Evolutionary conservation across 2,113 vertebrate species (phyloP).

Genomic region (Motacilla alba): DNA sequence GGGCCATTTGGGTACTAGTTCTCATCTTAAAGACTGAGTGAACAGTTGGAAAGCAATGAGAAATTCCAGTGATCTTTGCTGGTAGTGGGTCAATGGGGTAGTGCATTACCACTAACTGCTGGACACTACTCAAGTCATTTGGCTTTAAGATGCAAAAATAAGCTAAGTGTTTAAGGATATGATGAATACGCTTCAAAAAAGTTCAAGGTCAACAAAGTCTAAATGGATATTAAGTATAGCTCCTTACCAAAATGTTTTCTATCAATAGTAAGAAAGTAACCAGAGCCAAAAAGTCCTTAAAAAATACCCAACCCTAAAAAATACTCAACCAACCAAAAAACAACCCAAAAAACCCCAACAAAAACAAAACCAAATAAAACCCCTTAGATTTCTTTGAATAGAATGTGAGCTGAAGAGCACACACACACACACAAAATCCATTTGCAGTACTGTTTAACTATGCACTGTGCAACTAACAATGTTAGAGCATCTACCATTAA

Average conservation of each 20-base stretch:
- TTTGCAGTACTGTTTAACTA: not conserved
- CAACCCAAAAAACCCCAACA: no score
- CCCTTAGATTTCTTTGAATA: not conserved
- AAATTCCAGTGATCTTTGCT: not conserved
- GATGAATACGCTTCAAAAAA: not conserved
- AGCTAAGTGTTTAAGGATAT: not conserved
- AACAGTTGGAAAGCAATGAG: not conserved
- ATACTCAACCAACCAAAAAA: no score
- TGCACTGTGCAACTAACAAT: not conserved
- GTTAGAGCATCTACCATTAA: conserved; percentile 8
- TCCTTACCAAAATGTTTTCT: not conserved
- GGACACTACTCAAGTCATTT: not conserved
- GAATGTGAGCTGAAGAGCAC: not conserved
- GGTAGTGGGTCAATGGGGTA: not conserved
- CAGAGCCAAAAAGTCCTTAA: not conserved
- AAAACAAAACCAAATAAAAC: not conserved
- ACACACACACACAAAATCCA: not conserved
- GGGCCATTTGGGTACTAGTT: not conserved
- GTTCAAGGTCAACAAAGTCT: not conserved
- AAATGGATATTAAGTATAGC: not conserved
- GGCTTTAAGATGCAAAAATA: not conserved
- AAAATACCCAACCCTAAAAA: not conserved
- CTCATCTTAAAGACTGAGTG: not conserved
- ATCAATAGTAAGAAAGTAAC: not conserved
- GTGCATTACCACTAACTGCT: not conserved